These are phyloP conservation scores for Amphilophus citrinellus DNA, from an alignment of 2,113 vertebrate genomes.

Conservation along the genomic window DNA sequence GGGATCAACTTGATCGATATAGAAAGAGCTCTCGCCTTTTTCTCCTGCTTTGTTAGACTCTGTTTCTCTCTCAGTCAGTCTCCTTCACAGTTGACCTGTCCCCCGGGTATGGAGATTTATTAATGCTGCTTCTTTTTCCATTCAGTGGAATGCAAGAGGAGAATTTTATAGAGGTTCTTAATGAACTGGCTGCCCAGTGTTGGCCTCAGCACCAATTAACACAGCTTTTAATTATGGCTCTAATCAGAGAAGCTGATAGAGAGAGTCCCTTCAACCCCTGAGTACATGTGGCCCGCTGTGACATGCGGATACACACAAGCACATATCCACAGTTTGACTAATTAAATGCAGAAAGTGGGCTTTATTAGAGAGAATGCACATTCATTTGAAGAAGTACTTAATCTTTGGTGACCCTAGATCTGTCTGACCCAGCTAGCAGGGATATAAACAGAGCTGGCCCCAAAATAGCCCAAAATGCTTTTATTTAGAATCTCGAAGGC, in stretches of 20 bases:
- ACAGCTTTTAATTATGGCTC: slow-evolving; percentile 95
- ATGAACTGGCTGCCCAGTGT: slow-evolving; percentile 86
- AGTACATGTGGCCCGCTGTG: slow-evolving; percentile 69
- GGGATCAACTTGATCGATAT: slow-evolving; percentile 61
- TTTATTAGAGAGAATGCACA: slow-evolving; percentile 27
- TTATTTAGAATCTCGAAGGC: slow-evolving; percentile 72
- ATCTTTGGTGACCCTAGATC: slow-evolving; percentile 35
- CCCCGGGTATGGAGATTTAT: slow-evolving; percentile 81
- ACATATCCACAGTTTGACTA: background rate
- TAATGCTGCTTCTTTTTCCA: slow-evolving; percentile 85
- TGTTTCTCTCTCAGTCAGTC: slow-evolving; percentile 63
- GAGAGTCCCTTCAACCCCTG: slow-evolving; percentile 79
- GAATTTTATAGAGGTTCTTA: slow-evolving; percentile 81
- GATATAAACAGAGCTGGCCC: slow-evolving; percentile 53
- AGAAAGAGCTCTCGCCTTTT: slow-evolving; percentile 23
- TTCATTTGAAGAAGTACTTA: slow-evolving; percentile 23
- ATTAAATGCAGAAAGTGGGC: background rate
- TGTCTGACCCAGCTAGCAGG: slow-evolving; percentile 39
- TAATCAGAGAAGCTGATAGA: slow-evolving; percentile 89
- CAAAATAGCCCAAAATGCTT: slow-evolving; percentile 74
- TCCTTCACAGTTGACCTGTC: slow-evolving; percentile 85
- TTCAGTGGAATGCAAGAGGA: slow-evolving; percentile 63
- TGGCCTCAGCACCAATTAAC: slow-evolving; percentile 94
- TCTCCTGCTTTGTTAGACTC: slow-evolving; percentile 29
- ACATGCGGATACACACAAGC: slow-evolving; percentile 18